Percentiles rank a stretch among this genome's conserved stretches.
phyloP scores from a whole-genome alignment of 2,888 invertebrate genomes.

The Leptura quadrifasciata region DNA sequence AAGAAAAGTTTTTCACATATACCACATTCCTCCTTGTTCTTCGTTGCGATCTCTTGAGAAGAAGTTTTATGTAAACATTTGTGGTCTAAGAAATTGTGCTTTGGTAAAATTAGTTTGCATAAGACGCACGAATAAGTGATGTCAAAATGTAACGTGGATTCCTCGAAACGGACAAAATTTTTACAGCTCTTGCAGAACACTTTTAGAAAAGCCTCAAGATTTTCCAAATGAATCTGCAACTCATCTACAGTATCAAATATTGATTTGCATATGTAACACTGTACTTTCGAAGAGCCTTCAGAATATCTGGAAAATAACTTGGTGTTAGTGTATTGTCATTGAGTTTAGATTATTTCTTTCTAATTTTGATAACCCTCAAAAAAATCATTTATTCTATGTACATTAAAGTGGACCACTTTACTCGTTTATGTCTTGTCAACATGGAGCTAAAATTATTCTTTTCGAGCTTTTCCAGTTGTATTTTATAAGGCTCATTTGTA shows the following conservation, averaged over 20 bases:
- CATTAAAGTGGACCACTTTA: too few species aligned
- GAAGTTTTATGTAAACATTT: constrained; percentile 47
- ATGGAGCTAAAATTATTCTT: too few species aligned
- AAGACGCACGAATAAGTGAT: constrained; percentile 51
- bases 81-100: constrained; percentile 44
- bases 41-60: constrained; percentile 42
- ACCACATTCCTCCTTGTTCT: constrained; percentile 43
- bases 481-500: too few species aligned
- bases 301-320: constrained; percentile 29
- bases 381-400: too few species aligned
- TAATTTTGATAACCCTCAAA: too few species aligned
- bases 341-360: too few species aligned
- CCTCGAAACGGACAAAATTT: constrained; percentile 47
- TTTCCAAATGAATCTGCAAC: constrained; percentile 47
- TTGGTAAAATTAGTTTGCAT: constrained; percentile 50
- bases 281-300: constrained; percentile 18
- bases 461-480: too few species aligned
- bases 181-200: constrained; percentile 52
- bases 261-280: constrained; percentile 56
- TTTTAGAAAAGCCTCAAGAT: constrained; percentile 53
- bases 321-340: constrained; percentile 24
- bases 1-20: constrained; percentile 51
- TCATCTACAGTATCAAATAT: constrained; percentile 37
- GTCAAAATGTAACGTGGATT: constrained; percentile 46
- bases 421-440: too few species aligned